Evolutionary conservation across 2,888 invertebrate species (phyloP).

Genomic region (Aphidoletes aphidimyza): DNA sequence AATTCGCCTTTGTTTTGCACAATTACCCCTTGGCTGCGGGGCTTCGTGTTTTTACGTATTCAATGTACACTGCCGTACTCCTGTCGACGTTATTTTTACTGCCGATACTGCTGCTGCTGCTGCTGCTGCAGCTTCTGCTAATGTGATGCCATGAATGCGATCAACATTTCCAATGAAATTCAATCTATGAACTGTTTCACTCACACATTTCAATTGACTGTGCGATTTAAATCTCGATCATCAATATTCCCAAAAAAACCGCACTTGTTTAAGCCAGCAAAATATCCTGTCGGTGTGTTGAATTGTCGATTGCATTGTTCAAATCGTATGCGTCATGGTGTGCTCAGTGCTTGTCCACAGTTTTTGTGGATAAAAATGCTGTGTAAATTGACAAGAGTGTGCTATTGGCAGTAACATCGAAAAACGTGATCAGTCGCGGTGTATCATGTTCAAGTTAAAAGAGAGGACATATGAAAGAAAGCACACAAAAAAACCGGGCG

Average conservation of each 20-base stretch:
- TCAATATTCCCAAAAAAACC: not conserved
- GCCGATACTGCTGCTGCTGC: too few relatives aligned
- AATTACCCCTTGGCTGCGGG: not conserved
- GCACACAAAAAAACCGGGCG: not conserved
- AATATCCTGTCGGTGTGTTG: conserved; percentile 25
- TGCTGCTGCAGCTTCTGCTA: not conserved
- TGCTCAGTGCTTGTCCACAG: not conserved
- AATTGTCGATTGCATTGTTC: conserved; percentile 23
- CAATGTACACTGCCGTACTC: not conserved
- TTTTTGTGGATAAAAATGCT: too few relatives aligned
- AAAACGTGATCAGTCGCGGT: conserved; percentile 10
- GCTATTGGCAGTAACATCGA: too few relatives aligned
- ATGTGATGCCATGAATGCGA: not conserved
- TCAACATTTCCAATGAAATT: not conserved
- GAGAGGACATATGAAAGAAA: too few relatives aligned
- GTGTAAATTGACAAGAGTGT: too few relatives aligned
- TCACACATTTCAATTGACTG: not conserved
- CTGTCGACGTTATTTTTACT: not conserved
- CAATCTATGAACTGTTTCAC: not conserved
- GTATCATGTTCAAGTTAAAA: not conserved
- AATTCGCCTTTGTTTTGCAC: not conserved
- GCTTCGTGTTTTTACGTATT: not conserved
- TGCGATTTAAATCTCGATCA: not conserved
- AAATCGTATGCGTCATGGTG: not conserved
- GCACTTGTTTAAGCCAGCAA: not conserved